These are phyloP conservation scores for Patella depressa DNA, from an alignment of 2,888 invertebrate genomes.

Conservation along the genomic window DNA sequence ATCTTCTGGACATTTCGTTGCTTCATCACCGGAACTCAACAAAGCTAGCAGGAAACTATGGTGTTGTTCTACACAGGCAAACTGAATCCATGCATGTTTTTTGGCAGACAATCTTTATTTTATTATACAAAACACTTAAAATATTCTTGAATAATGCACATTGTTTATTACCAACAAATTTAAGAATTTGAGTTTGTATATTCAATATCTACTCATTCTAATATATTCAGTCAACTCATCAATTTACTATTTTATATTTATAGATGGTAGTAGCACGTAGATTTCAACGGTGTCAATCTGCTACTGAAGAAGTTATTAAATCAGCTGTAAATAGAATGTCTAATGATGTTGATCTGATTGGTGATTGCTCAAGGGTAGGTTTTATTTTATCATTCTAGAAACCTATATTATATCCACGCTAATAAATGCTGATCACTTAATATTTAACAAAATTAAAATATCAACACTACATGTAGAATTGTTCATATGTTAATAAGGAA, in stretches of 20 bases:
- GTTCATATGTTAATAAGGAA: constrained; percentile 18
- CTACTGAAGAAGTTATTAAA: constrained; percentile 79
- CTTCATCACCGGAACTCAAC: too few relatives aligned
- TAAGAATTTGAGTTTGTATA: neutral
- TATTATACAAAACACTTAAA: too few relatives aligned
- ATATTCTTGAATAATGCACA: too few relatives aligned
- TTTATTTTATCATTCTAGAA: neutral
- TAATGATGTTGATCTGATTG: constrained; percentile 61
- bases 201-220: neutral
- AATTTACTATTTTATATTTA: neutral
- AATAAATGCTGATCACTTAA: too few relatives aligned
- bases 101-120: too few relatives aligned
- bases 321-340: constrained; percentile 59
- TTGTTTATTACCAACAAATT: too few relatives aligned
- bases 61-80: too few relatives aligned
- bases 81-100: too few relatives aligned
- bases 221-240: neutral
- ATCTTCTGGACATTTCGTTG: too few relatives aligned
- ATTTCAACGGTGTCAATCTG: constrained; percentile 78
- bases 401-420: too few relatives aligned
- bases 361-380: constrained; percentile 62
- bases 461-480: neutral
- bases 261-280: constrained; percentile 54
- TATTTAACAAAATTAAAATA: too few relatives aligned
- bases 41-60: too few relatives aligned